These are phyloP conservation scores for Seira musarum DNA, from an alignment of 2,888 invertebrate species.

Conservation along the genomic window DNA sequence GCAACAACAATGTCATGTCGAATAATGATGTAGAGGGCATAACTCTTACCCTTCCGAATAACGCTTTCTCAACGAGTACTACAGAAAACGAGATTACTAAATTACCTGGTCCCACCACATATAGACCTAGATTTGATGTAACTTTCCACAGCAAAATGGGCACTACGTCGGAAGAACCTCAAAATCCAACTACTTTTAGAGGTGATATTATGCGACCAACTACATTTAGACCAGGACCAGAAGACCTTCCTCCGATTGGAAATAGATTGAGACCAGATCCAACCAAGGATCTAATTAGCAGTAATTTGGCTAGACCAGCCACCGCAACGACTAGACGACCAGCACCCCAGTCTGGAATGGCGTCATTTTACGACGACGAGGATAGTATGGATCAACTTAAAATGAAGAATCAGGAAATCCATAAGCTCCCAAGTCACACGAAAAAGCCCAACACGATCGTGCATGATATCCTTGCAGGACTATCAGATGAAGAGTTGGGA, in stretches of 20 bases:
- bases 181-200: constrained; percentile 64
- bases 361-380: constrained; percentile 65
- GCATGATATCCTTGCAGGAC: constrained; percentile 43
- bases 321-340: constrained; percentile 35
- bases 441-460: constrained; percentile 37
- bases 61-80: constrained; percentile 33
- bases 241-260: constrained; percentile 45
- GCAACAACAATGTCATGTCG: background rate
- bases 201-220: constrained; percentile 62
- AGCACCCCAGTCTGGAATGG: constrained; percentile 63
- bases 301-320: background rate
- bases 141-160: constrained; percentile 51
- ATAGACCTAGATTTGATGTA: constrained; percentile 57
- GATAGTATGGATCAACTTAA: constrained; percentile 66
- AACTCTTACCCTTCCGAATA: constrained; percentile 10
- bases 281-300: constrained; percentile 22
- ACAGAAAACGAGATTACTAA: constrained; percentile 48
- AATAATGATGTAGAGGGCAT: background rate
- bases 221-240: constrained; percentile 63
- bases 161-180: constrained; percentile 43
- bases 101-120: constrained; percentile 67
- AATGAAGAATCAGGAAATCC: constrained; percentile 68
- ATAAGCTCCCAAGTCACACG: constrained; percentile 50
- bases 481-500: constrained; percentile 56
- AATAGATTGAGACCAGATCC: constrained; percentile 44